Evolutionary conservation across 1,140 invertebrate genomes (phyloP).

Genomic region (Zaprionus kolodkinae): DNA sequence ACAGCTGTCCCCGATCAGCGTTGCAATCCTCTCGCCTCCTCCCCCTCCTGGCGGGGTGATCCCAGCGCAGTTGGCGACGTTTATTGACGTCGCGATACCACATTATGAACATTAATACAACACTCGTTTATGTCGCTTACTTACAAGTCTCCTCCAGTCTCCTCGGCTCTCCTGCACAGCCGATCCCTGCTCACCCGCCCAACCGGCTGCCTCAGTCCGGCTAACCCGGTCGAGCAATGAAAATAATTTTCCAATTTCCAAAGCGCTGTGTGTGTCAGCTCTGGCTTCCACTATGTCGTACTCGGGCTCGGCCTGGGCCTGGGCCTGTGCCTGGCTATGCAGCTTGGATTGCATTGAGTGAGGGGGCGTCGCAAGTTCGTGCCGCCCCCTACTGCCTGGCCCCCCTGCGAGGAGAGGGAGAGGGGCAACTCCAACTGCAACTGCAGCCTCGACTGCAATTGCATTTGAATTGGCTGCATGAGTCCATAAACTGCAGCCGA

Average conservation of each 20-base stretch:
- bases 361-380: conserved; percentile 70
- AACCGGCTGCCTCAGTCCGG: background rate
- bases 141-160: conserved; percentile 54
- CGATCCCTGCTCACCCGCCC: background rate
- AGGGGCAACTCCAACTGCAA: too few relatives aligned
- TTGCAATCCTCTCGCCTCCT: conserved; percentile 7
- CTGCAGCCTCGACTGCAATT: conserved; percentile 55
- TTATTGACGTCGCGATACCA: conserved; percentile 84
- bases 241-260: conserved; percentile 81
- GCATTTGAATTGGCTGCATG: conserved; percentile 83
- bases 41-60: background rate
- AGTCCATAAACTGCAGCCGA: conserved; percentile 84
- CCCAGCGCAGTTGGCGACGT: conserved; percentile 63
- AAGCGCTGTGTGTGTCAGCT: conserved; percentile 75
- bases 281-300: conserved; percentile 6
- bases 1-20: conserved; percentile 64
- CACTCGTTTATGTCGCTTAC: conserved; percentile 83
- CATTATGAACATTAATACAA: conserved; percentile 84
- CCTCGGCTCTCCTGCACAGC: conserved; percentile 4
- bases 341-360: conserved; percentile 37
- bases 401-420: background rate
- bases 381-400: background rate
- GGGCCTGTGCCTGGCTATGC: too few relatives aligned
- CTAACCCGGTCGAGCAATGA: conserved; percentile 50
- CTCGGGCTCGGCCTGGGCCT: conserved; percentile 3